Evolutionary conservation across 2,797 vertebrate species (phyloP), one percentile per base, ranked within the genome.

Genomic region (Crenuchus spilurus): DNA sequence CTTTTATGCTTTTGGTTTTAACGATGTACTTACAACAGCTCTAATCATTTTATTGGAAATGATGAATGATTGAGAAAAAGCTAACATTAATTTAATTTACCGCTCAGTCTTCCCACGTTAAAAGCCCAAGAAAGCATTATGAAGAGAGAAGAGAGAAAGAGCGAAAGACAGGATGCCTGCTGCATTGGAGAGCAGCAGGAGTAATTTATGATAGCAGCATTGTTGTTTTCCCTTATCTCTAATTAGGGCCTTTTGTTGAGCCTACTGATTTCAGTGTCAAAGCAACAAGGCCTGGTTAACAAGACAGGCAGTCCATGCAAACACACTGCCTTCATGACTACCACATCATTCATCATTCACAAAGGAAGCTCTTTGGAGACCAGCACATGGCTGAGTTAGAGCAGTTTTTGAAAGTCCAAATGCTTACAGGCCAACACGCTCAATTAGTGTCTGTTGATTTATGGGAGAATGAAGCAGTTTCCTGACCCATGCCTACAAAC

Each of bases 41-140:
- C 70, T 80, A 86, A 82, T 83, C 78, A 82, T 84, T 86, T 83
- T 82, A 84, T 73, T 80, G 81, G 67, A 80, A 77, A 83, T 82
- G 83, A 86, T 81, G 75, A 84, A 86, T 81, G 78, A 83, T 82
- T 82, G 78, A 83, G 75, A 83, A 72, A 74, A 81, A 72, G 67
- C 80, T 74, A 76, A 79, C 78, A 78, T 82, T 84, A 77, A 80
- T 83, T 86, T 82, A 80, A 84, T 83, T 82, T 84, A 82, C 76
- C 51, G 60, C 65, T 67, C 58, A 49, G 75, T 57, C 74, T 77
- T 77, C 68, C 20, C 22, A 31, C 49, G 44, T 74, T 75, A 65
- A 77, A 70, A 81, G 74, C 61, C 58, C 24, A 49, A 73, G 60
- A 71, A 60, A 26, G 62, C 57, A 52, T 74, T 46, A 58, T 31